phyloP scores from a whole-genome alignment of 2,888 invertebrate genomes.

The Troglohyphantes excavatus region DNA sequence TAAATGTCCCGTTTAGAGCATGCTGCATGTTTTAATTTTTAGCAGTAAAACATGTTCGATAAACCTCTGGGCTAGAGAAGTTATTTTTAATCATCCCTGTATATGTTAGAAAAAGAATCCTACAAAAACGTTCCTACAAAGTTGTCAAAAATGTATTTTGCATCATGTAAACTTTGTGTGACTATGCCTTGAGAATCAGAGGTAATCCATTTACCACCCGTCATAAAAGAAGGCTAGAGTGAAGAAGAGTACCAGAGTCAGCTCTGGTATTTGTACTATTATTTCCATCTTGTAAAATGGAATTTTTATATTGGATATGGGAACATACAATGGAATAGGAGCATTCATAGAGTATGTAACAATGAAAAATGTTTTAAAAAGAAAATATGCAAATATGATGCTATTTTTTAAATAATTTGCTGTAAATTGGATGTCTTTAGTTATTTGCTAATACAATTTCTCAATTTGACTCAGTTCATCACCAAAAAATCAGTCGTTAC shows the following conservation, averaged over 20 bases:
- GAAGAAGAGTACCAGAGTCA: constrained; percentile 24
- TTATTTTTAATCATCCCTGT: no score
- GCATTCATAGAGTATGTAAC: background rate
- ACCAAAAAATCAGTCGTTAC: no score
- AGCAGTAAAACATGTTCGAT: no score
- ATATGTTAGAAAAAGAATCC: background rate
- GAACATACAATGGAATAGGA: constrained; percentile 14
- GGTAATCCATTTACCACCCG: constrained; percentile 67
- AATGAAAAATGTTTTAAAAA: no score
- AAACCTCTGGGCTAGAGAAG: no score
- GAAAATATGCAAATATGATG: no score
- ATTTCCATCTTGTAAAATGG: constrained; percentile 9
- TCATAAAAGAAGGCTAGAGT: constrained; percentile 51
- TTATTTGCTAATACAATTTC: no score
- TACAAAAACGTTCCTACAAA: constrained; percentile 11
- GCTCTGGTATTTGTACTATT: constrained; percentile 60
- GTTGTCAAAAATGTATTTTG: constrained; percentile 1
- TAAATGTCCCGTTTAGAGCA: no score
- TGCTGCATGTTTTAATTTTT: no score
- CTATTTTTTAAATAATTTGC: no score
- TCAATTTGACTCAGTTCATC: no score
- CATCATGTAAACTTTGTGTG: constrained; percentile 21
- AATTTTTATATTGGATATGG: constrained; percentile 53
- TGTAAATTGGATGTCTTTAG: no score
- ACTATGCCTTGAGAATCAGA: constrained; percentile 40